Evolutionary conservation across 2,888 invertebrate genomes (phyloP).

Genomic region (Aphidius colemani): DNA sequence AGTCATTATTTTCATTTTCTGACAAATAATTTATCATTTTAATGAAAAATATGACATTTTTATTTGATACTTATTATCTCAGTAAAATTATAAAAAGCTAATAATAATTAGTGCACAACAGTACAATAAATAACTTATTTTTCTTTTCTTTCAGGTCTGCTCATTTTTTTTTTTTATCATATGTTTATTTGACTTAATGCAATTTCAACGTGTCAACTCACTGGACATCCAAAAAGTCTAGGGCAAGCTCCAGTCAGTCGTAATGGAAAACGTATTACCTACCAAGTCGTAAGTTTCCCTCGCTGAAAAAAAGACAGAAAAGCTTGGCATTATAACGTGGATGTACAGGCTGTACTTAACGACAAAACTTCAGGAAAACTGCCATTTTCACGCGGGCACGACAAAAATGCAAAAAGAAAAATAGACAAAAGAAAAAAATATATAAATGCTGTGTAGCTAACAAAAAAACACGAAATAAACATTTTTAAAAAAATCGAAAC

Average conservation of each 20-base stretch:
- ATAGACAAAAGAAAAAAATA: neutral
- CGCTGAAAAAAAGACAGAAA: constrained; percentile 37
- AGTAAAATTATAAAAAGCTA: no score
- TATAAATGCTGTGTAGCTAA: neutral
- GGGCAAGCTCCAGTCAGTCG: constrained; percentile 39
- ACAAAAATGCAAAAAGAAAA: constrained; percentile 9
- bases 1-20: no score
- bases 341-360: constrained; percentile 59
- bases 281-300: constrained; percentile 48
- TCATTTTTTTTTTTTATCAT: neutral
- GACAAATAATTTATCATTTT: no score
- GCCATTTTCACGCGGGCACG: constrained; percentile 49
- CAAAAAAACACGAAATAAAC: neutral
- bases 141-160: neutral
- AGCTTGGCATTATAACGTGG: constrained; percentile 52
- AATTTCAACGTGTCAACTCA: constrained; percentile 11
- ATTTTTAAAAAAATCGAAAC: constrained; percentile 26
- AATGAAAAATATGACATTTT: no score
- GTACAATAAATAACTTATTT: neutral
- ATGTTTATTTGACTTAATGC: neutral
- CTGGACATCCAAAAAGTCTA: constrained; percentile 31
- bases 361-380: constrained; percentile 56
- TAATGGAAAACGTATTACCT: constrained; percentile 56
- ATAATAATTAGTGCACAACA: no score
- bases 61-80: no score